Base-by-base conservation (phyloP, 2,113 vertebrate species). In the Brachyistius frenatus region DNA sequence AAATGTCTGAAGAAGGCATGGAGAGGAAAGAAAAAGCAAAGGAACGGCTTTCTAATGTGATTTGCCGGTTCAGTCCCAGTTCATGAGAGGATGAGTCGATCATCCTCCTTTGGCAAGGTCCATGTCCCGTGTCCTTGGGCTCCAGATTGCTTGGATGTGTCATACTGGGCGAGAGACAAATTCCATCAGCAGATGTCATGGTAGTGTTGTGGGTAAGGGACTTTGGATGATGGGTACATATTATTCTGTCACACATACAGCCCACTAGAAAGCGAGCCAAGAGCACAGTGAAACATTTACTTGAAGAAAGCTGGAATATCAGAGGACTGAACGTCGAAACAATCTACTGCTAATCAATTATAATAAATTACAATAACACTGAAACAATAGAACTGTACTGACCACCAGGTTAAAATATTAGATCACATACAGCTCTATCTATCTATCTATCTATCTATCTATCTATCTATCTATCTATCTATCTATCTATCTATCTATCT, bases 181-280 rank as follows among this genome's bases (percentile, higher is more conserved):
- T 70, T 83, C 72, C 73, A 70, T 88, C 79, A 80, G 57, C 78
- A 87, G 72, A 83, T 63, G 80, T 77, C 60, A 56, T 69, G 54
- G 53, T 66, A 54, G 52, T 62, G 54, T 60, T 71, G 69, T 78
- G 74, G 62, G 33, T 66, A 32, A 52, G 61, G 37, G 76, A 63
- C 68, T 61, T 69, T 66, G 71, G 64, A 55, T 69, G 66, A 69
- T 69, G 30, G 47, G 33, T 47, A 76, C 66, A 56, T 67, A 61
- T 67, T 80, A 77, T 61, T 62, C 39, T 67, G 55, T 37, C 16
- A 37, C 39, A 82, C 62, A 54, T 62, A 56, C 7, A 10, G 53
- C 4, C 11, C 30, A 30, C n/a, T 52, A 15, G 30, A 69, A 53
- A 47, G 32, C 10, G 30, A 62, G 10, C 52, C 49, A 49, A 44